A percentile compares a stretch with the other conserved stretches of the same genome.
Evolutionary conservation across 2,113 vertebrate genomes (phyloP).

Genomic region (Coracopsis vasa): DNA sequence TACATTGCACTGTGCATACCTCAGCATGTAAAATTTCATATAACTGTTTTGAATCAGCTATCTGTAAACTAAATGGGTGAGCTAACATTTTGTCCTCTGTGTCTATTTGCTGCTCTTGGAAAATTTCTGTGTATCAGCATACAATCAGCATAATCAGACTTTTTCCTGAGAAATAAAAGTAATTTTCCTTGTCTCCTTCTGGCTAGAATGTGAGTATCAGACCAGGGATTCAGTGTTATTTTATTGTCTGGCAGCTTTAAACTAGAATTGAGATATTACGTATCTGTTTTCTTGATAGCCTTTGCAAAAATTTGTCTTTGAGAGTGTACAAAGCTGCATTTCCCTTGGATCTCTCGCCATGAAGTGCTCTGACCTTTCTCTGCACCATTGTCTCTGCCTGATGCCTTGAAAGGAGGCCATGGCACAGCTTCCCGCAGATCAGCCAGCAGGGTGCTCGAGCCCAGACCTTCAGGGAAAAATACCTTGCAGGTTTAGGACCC

Average conservation of each 20-base stretch:
- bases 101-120: neutral
- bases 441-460: neutral
- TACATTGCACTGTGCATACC: neutral
- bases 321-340: neutral
- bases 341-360: neutral
- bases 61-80: neutral
- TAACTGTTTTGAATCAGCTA: neutral
- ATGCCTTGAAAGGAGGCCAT: neutral
- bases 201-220: neutral
- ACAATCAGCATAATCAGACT: neutral
- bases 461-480: neutral
- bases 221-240: neutral
- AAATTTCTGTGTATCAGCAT: neutral
- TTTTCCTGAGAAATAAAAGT: neutral
- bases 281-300: neutral
- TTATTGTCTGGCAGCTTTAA: conserved; percentile 22
- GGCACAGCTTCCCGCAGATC: neutral
- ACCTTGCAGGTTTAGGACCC: neutral
- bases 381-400: neutral
- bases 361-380: neutral
- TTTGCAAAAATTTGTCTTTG: neutral
- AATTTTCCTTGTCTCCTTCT: neutral
- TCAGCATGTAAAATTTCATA: neutral
- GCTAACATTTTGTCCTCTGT: neutral
- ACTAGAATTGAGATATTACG: conserved; percentile 26